phyloP scores from a whole-genome alignment of 2,113 vertebrate species.

The Sinosuthora webbiana region DNA sequence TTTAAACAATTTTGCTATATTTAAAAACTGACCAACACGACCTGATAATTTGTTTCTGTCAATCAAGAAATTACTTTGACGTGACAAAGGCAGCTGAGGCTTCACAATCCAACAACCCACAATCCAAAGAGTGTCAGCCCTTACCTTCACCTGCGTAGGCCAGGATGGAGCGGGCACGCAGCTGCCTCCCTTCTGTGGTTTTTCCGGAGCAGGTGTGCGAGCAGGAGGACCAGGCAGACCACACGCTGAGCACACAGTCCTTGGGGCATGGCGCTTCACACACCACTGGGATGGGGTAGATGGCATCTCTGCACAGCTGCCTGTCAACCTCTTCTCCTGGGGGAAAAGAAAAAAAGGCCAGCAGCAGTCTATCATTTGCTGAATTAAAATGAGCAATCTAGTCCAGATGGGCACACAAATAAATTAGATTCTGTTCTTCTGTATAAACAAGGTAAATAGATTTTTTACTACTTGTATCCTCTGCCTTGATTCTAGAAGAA shows the following conservation, averaged over 20 bases:
- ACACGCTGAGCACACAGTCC: slow-evolving; percentile 91
- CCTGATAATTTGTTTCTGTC: not conserved
- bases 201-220: slow-evolving; percentile 98
- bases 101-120: not conserved
- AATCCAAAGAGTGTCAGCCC: not conserved
- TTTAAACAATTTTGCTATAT: not conserved
- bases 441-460: slow-evolving; percentile 46
- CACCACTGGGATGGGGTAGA: slow-evolving; percentile 79
- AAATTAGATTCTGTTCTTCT: slow-evolving; percentile 57
- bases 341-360: slow-evolving; percentile 32
- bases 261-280: slow-evolving; percentile 89
- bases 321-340: slow-evolving; percentile 85
- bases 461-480: slow-evolving; percentile 4
- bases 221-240: slow-evolving; percentile 93
- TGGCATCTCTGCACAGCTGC: slow-evolving; percentile 83
- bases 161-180: slow-evolving; percentile 88
- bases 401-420: slow-evolving; percentile 56
- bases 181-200: slow-evolving; percentile 91
- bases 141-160: slow-evolving; percentile 94
- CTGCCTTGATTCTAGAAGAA: not conserved
- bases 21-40: rapidly evolving
- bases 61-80: not conserved
- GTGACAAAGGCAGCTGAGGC: not conserved
- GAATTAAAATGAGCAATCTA: slow-evolving; percentile 62
- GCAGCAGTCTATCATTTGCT: slow-evolving; percentile 59